phyloP scores from a whole-genome alignment of 2,113 vertebrate genomes.

The Pionites leucogaster region DNA sequence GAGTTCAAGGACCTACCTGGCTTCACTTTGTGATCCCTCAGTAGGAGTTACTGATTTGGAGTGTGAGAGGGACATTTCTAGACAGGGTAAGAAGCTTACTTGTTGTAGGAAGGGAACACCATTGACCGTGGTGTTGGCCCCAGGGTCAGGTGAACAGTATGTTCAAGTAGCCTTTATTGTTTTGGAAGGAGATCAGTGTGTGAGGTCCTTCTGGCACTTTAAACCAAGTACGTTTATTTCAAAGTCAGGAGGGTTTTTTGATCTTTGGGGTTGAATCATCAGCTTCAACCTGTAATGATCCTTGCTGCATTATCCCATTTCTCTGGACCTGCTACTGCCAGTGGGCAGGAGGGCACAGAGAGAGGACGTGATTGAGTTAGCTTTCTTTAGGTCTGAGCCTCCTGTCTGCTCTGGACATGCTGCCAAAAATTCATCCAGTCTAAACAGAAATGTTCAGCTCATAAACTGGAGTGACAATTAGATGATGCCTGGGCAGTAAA shows the following conservation, averaged over 20 bases:
- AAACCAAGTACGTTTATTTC: background rate
- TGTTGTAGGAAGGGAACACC: background rate
- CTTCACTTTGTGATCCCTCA: background rate
- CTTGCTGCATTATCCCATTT: background rate
- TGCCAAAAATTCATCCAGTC: background rate
- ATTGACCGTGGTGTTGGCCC: background rate
- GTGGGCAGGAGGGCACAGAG: background rate
- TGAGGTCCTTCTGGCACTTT: slow-evolving; percentile 1
- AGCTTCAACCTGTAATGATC: rapidly evolving
- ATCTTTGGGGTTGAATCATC: background rate
- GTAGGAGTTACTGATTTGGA: background rate
- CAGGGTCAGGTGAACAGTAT: background rate
- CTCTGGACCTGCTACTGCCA: background rate
- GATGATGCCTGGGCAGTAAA: slow-evolving; percentile 21
- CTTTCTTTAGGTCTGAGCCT: background rate
- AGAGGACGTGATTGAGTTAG: background rate
- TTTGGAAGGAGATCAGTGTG: background rate
- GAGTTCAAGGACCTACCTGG: background rate
- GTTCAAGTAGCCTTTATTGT: background rate
- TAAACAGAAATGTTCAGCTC: background rate
- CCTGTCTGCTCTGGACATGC: background rate
- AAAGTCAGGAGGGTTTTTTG: background rate
- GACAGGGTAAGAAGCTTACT: background rate
- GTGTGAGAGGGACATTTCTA: background rate
- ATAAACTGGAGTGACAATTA: slow-evolving; percentile 29